These are phyloP conservation scores for Meteorus colon DNA, from an alignment of 2,888 invertebrate species.

Conservation along the genomic window DNA sequence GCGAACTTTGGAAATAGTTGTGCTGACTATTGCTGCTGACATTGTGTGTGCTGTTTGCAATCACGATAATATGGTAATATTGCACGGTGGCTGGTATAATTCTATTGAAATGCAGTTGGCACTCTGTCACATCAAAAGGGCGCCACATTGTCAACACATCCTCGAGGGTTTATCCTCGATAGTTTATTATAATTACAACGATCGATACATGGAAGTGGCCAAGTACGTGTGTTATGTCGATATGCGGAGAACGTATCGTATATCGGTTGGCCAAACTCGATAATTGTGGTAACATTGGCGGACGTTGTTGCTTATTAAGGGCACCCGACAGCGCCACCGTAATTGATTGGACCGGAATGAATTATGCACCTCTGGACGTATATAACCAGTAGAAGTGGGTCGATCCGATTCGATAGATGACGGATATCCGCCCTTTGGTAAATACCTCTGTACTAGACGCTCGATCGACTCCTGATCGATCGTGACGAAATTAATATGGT, in stretches of 20 bases:
- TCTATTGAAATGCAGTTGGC: background rate
- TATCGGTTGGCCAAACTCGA: constrained; percentile 38
- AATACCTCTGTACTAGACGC: constrained; percentile 24
- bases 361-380: constrained; percentile 28
- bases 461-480: constrained; percentile 1
- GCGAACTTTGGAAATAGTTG: background rate
- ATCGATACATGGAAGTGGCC: constrained; percentile 20
- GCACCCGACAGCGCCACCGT: constrained; percentile 37
- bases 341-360: constrained; percentile 45
- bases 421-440: constrained; percentile 14
- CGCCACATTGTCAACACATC: constrained; percentile 38
- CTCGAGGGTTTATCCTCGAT: constrained; percentile 32
- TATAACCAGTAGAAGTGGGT: constrained; percentile 19
- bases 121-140: constrained; percentile 9
- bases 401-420: constrained; percentile 29
- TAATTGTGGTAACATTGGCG: constrained; percentile 42
- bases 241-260: constrained; percentile 38
- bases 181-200: constrained; percentile 41
- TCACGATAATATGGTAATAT: constrained; percentile 19
- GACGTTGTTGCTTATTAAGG: constrained; percentile 43
- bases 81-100: background rate
- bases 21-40: constrained; percentile 2
- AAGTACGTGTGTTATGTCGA: constrained; percentile 31
- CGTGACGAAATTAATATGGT: constrained; percentile 9
- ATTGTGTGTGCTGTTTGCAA: background rate